Base-by-base conservation (phyloP, 2,888 invertebrate genomes). In the Drosophila fulvimacula region DNA sequence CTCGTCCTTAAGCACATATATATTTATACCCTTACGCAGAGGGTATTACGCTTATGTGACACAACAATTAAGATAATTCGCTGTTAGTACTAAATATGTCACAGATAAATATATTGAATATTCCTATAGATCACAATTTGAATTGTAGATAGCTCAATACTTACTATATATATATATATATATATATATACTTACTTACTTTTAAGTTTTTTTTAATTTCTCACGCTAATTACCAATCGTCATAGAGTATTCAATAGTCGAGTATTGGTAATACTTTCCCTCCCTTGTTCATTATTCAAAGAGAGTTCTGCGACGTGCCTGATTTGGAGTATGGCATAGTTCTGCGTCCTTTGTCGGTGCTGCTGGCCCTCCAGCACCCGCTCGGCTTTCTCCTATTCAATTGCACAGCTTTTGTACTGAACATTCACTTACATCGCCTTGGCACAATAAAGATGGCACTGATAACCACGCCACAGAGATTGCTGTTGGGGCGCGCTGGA, bases 391-490 rank as follows among this genome's bases (percentile, higher is more conserved):
- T 56, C 52, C 63, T 62, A 73, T 79, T 79, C 79, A 79, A 78
- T 78, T 78, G 76, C 60, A 44, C 63, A 65, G 72, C 65, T 46
- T 42, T 67, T 67, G 32, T 68, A 57, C 46, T 48, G 39, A 58
- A 57, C 52, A 68, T 76, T 76, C 76, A 71, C 78, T 68, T 71
- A 76, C 63, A 73, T 61, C 56, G 77, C 76, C 76, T 69, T 76
- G 76, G 60, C 62, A 65, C 60, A 77, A 68, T 77, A 71, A 74
- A 77, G 77, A 77, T 77, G 77, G 34, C 70, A 74, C 59, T 77
- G 77, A 77, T 77, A 78, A 71, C 56, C 9, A 30, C 38, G 49
- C 44, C 52, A 48, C 5, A 6, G 48, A 48, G 52, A 46, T 7
- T n/a, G 32, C 19, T 13, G 11, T 42, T 34, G 62, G 17, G 51